Base-by-base conservation (phyloP, 2,797 vertebrate genomes). In the Lophius americanus region DNA sequence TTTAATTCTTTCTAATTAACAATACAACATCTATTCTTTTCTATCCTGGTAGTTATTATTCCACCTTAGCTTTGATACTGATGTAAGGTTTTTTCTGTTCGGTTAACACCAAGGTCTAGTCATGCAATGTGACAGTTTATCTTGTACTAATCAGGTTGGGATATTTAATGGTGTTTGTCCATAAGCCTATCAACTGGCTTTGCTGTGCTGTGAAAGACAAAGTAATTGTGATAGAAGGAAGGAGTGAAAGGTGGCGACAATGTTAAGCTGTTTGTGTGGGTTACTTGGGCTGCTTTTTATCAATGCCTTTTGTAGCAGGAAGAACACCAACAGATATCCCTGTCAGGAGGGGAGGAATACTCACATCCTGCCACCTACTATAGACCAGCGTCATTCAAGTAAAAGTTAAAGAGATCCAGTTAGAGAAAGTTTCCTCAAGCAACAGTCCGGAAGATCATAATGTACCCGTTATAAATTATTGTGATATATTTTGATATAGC, bases 101-200 rank as follows among this genome's bases (percentile, higher is more conserved):
- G 69, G 73, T 41, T 75, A 51, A 51, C 33, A 71, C 43, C 60
- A n/a, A 61, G 52, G 66, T 76, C 64, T 67, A 7, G 47, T 69
- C 48, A 0, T 47, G 39, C 60, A 68, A 75, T 48, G 68, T 78
- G 73, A 79, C 67, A 4, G 64, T 76, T 67, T 82, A 79, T 78
- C 73, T 83, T 81, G 63, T 41, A 61, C 81, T 88, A 86, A 90
- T 88, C 81, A 82, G 79, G 71, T 51, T 46, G 87, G 48, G 80
- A 75, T 65, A 79, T 86, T 85, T 90, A 92, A 91, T 85, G 81
- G 87, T 81, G 64, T 89, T 85, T 80, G 68, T 46, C 58, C 67
- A n/a, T 88, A 88, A 90, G 85, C 88, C 80, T 80, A 75, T 91
- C 85, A 89, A 80, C 72, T 78, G 70, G 85, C 80, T 87, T 86